Conservation (phyloP, 1,140 invertebrate species). For the Drosophila baimaii region DNA sequence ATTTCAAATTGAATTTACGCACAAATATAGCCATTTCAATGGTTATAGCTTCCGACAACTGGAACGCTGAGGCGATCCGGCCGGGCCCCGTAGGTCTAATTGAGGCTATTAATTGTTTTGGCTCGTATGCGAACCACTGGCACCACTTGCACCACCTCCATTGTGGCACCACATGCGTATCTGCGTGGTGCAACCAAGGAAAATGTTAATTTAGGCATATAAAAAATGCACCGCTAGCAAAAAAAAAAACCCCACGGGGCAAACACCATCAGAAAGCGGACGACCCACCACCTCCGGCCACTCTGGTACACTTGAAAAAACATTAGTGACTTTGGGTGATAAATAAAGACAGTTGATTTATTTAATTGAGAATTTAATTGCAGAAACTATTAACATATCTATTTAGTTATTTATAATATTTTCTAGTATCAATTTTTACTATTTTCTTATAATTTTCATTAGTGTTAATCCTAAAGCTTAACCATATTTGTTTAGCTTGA, state of each 20-base stretch:
- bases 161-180: slow-evolving; percentile 38
- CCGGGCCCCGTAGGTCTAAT: slow-evolving; percentile 72
- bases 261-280: slow-evolving; percentile 28
- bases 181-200: slow-evolving; percentile 50
- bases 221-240: slow-evolving; percentile 38
- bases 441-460: too few relatives aligned
- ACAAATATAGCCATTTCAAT: slow-evolving; percentile 81
- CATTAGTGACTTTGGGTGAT: too few relatives aligned
- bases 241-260: slow-evolving; percentile 27
- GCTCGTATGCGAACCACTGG: slow-evolving; percentile 42
- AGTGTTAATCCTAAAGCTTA: not conserved
- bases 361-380: not conserved
- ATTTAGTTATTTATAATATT: too few relatives aligned
- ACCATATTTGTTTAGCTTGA: not conserved
- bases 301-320: slow-evolving; percentile 7
- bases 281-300: slow-evolving; percentile 37
- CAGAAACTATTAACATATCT: not conserved
- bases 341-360: too few relatives aligned
- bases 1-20: slow-evolving; percentile 75
- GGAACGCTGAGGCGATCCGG: slow-evolving; percentile 53
- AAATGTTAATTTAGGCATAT: slow-evolving; percentile 71
- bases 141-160: slow-evolving; percentile 28
- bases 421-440: too few relatives aligned
- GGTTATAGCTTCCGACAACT: slow-evolving; percentile 82
- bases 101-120: slow-evolving; percentile 80